Evolutionary conservation across 2,888 invertebrate genomes (phyloP).

Genomic region (Diabrotica balteata): DNA sequence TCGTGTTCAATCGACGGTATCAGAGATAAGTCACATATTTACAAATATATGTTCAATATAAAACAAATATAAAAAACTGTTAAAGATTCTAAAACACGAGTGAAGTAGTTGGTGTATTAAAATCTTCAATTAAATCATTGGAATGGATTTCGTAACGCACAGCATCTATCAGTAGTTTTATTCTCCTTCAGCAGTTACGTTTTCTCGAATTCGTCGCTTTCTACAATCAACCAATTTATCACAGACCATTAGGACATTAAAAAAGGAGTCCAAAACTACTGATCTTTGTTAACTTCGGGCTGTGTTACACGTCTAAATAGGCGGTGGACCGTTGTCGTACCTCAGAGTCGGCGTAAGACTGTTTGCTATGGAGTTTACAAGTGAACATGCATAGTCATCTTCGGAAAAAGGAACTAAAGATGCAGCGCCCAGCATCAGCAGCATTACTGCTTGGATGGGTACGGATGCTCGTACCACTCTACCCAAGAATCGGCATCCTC

Average conservation of each 20-base stretch:
- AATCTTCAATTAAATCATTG: conserved; percentile 34
- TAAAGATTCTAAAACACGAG: conserved; percentile 37
- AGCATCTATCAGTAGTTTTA: neutral
- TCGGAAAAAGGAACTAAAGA: conserved; percentile 89
- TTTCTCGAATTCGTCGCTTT: neutral
- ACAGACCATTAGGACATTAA: conserved; percentile 4
- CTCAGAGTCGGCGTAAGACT: conserved; percentile 88
- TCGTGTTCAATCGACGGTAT: conserved; percentile 20
- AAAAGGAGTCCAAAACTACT: conserved; percentile 13
- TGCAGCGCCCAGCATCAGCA: conserved; percentile 91
- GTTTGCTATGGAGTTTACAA: conserved; percentile 82
- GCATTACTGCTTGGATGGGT: conserved; percentile 93
- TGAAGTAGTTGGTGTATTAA: conserved; percentile 25
- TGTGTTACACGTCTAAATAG: conserved; percentile 67
- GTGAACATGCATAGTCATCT: conserved; percentile 84
- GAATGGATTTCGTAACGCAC: conserved; percentile 33
- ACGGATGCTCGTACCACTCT: conserved; percentile 90
- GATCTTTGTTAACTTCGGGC: neutral
- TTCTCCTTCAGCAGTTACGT: neutral
- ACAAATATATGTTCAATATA: conserved; percentile 36
- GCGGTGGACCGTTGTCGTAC: conserved; percentile 93
- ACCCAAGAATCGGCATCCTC: conserved; percentile 84
- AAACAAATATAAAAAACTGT: conserved; percentile 29
- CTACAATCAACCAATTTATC: conserved; percentile 10
- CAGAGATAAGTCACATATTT: conserved; percentile 42